phyloP scores from a whole-genome alignment of 2,797 vertebrate genomes.

The Muscicapa striata region DNA sequence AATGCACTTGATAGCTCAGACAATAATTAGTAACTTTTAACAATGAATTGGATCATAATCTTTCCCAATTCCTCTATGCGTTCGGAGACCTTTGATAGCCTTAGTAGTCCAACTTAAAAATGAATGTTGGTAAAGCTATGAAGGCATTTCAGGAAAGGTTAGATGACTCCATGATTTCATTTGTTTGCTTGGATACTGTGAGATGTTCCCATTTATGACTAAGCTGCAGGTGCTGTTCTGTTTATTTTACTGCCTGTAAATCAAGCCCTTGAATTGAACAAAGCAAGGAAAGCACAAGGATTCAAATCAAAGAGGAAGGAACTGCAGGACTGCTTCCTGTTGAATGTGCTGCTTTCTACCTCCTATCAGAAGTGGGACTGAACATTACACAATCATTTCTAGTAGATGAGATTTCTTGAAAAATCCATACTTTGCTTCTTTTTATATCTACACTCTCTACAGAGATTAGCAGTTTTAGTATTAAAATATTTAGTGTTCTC shows the following conservation, averaged over 20 bases:
- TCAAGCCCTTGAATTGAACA: constrained; percentile 71
- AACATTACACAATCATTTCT: background rate
- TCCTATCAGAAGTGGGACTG: constrained; percentile 38
- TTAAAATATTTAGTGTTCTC: background rate
- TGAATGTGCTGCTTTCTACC: constrained; percentile 50
- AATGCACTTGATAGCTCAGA: background rate
- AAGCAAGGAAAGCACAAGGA: constrained; percentile 73
- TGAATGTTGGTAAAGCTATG: background rate
- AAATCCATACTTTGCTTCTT: background rate
- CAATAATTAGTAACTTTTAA: background rate
- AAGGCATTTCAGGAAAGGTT: constrained; percentile 39
- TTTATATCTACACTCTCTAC: background rate
- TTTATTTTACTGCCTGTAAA: constrained; percentile 71
- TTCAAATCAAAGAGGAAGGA: constrained; percentile 74
- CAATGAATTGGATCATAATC: background rate
- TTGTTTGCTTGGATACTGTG: constrained; percentile 49
- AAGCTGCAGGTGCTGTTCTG: constrained; percentile 75
- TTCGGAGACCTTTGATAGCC: background rate
- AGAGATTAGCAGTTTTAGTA: background rate
- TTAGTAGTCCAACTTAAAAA: background rate
- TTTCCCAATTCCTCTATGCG: background rate
- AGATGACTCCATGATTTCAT: constrained; percentile 37
- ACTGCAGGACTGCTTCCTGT: constrained; percentile 65
- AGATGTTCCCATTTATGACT: constrained; percentile 66
- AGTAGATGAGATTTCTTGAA: background rate